A percentile compares a stretch with the other conserved stretches of the same genome.
These are phyloP conservation scores for Andrena hattorfiana DNA, from an alignment of 2,888 invertebrate species.

Conservation along the genomic window DNA sequence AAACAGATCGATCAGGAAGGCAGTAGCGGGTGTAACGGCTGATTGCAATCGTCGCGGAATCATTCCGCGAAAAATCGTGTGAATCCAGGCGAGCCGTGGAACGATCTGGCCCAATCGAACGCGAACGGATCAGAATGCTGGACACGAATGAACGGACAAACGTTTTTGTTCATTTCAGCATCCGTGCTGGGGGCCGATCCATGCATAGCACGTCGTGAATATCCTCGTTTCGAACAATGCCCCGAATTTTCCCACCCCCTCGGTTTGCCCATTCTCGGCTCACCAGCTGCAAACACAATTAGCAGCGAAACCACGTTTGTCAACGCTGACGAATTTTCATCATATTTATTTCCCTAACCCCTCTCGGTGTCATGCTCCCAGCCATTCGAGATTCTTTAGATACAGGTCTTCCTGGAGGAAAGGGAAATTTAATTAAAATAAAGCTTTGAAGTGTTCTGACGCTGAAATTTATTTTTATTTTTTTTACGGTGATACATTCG, in stretches of 20 bases:
- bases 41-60: background rate
- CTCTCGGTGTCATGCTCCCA: background rate
- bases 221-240: slow-evolving; percentile 34
- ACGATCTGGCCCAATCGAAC: background rate
- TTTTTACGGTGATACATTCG: too few species aligned
- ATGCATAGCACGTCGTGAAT: slow-evolving; percentile 3
- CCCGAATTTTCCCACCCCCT: slow-evolving; percentile 1
- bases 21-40: too few species aligned
- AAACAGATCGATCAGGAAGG: background rate
- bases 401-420: too few species aligned
- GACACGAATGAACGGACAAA: slow-evolving; percentile 6
- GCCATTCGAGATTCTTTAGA: too few species aligned
- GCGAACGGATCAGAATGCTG: slow-evolving; percentile 17
- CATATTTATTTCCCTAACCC: background rate
- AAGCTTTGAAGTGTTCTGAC: too few species aligned
- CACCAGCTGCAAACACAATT: slow-evolving; percentile 27
- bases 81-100: background rate
- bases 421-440: too few species aligned
- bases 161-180: slow-evolving; percentile 14
- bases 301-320: background rate
- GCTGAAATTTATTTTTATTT: too few species aligned
- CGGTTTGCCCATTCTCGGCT: slow-evolving; percentile 11
- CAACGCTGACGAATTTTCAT: background rate
- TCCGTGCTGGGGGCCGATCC: background rate
- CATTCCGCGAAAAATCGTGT: slow-evolving; percentile 7